These are phyloP conservation scores for Arvicanthis niloticus DNA, from an alignment of 2,113 vertebrate genomes.

Conservation along the genomic window DNA sequence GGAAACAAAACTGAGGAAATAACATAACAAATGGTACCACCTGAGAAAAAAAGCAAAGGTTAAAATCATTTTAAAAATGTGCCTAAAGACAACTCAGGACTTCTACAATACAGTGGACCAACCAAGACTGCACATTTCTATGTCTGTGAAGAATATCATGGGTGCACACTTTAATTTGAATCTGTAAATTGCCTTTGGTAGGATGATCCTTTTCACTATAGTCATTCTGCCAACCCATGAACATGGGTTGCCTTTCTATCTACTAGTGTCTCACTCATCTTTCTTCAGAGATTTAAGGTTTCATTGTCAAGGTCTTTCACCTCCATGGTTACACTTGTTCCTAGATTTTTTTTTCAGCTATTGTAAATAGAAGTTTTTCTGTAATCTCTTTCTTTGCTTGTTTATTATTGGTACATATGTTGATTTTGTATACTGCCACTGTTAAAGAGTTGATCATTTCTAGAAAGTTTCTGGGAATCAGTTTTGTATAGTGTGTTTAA, in stretches of 20 bases:
- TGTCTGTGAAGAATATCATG: neutral
- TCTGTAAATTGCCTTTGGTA: neutral
- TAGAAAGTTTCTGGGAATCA: neutral
- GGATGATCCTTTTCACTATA: neutral
- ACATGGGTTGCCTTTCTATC: too few species aligned
- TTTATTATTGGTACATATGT: neutral
- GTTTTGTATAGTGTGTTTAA: neutral
- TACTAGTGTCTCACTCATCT: neutral
- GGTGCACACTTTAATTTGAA: neutral
- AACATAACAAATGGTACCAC: neutral
- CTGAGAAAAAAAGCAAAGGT: neutral
- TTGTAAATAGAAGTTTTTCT: neutral
- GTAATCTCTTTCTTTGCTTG: neutral
- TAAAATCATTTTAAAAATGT: neutral
- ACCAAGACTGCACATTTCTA: neutral
- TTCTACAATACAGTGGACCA: neutral
- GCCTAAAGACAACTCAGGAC: neutral
- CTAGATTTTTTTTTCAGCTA: neutral
- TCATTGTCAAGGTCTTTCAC: neutral
- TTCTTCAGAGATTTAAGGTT: neutral
- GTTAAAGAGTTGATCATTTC: neutral
- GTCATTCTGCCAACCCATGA: neutral
- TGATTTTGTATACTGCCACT: neutral
- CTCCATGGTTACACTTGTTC: neutral
- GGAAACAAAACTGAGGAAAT: slow-evolving; percentile 6